Base-by-base conservation (phyloP, 1,140 invertebrate genomes). In the Apis florea region DNA sequence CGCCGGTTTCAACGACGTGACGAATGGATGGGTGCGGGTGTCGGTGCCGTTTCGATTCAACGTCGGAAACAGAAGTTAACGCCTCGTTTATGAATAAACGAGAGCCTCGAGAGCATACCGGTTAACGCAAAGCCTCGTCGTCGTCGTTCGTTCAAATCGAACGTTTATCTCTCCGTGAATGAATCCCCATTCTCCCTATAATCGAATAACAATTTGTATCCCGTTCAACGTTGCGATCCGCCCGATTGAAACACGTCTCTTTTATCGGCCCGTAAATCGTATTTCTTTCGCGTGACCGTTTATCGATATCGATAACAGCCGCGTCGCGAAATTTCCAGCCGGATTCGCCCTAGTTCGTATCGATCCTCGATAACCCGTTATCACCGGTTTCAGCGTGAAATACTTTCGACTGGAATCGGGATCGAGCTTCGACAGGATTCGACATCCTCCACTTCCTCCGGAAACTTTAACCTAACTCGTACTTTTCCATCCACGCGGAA, bases 231-330 rank as follows among this genome's bases (percentile, higher is more conserved):
- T 63, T 71, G 15, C 17, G 49, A 69, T 31, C n/a, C 13, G 13
- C 1, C 47, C 17, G 11, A 26, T 71, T 49, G 15, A 21, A n/a
- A 31, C 31, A 0, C 17, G 17, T 47, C 24, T 26, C 31, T 40
- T 40, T 67, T 63, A 10, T 66, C 21, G n/a, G 4, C n/a, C 79
- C 63, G 67, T 40, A 59, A 75, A 67, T 26, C 19, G 51, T 67
- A n/a, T 13, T 47, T 64, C 9, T 56, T 66, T 61, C 53, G 19
- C 53, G 63, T 49, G 53, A 59, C 53, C 63, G 47, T 81, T 75
- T 75, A 59, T 75, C 79, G 79, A 80, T 67, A 51, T 47, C 10
- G 49, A 56, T 11, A 21, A 31, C 49, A 11, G 51, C n/a, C n/a
- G n/a, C 24, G 15, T n/a, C 21, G 24, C 51, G 40, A 49, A n/a